Evolutionary conservation across 1,140 invertebrate species (phyloP).

Genomic region (Diabrotica undecimpunctata): DNA sequence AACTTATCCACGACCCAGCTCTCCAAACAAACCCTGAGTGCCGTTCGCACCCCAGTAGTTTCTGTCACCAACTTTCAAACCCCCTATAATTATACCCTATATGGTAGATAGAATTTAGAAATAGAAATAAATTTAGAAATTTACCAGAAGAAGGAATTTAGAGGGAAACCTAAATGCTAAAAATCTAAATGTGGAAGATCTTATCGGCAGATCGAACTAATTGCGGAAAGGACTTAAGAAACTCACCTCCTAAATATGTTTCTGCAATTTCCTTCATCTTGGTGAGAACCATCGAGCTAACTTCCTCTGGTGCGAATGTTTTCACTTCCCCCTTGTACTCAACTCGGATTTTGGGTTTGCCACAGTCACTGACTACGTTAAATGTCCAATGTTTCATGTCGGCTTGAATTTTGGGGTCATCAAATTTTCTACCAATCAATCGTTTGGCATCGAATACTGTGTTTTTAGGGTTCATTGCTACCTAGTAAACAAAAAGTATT

Average conservation of each 20-base stretch:
- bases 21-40: too few species aligned
- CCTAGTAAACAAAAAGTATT: constrained; percentile 20
- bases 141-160: too few species aligned
- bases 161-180: too few species aligned
- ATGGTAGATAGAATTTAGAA: too few species aligned
- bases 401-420: constrained; percentile 67
- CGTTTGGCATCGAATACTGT: constrained; percentile 73
- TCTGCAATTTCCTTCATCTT: constrained; percentile 64
- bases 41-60: too few species aligned
- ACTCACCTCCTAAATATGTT: constrained; percentile 50
- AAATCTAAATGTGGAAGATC: too few species aligned
- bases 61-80: too few species aligned
- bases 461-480: constrained; percentile 71
- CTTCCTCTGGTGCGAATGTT: constrained; percentile 78
- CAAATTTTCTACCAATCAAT: constrained; percentile 61
- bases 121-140: too few species aligned
- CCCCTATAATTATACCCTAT: too few species aligned
- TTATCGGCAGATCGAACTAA: too few species aligned
- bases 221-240: too few species aligned
- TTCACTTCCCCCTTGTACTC: constrained; percentile 75
- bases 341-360: constrained; percentile 73
- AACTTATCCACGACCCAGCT: too few species aligned
- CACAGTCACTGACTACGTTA: constrained; percentile 61
- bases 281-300: constrained; percentile 68
- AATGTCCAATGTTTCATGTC: constrained; percentile 83